Evolutionary conservation across 1,140 invertebrate species (phyloP).

Genomic region (Calephelis nemesis): DNA sequence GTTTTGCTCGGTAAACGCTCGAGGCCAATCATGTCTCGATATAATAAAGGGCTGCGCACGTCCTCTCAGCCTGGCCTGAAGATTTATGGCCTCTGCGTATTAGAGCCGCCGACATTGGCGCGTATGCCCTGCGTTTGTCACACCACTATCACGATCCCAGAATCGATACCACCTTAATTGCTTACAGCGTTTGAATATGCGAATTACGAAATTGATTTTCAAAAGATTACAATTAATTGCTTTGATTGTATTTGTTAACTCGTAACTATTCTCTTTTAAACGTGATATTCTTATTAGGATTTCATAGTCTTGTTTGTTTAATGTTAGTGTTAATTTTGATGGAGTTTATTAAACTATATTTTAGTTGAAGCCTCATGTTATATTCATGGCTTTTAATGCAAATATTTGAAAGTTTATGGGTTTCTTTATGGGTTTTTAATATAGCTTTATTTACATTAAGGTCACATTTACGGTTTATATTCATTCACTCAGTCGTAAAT

Average conservation of each 20-base stretch:
- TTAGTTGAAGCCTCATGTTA: too few species aligned
- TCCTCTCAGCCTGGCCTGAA: slow-evolving; percentile 54
- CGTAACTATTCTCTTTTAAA: background rate
- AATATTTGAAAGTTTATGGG: too few species aligned
- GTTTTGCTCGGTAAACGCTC: slow-evolving; percentile 59
- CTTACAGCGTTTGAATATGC: slow-evolving; percentile 37
- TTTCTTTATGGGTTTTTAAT: too few species aligned
- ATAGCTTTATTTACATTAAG: too few species aligned
- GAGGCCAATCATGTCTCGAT: slow-evolving; percentile 69
- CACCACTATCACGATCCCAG: slow-evolving; percentile 56
- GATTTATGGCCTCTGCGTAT: slow-evolving; percentile 56
- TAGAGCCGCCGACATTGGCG: slow-evolving; percentile 51
- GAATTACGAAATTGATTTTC: slow-evolving; percentile 17
- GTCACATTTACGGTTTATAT: too few species aligned
- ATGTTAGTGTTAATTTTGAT: background rate
- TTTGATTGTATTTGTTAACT: slow-evolving; percentile 6
- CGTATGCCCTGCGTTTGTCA: slow-evolving; percentile 56
- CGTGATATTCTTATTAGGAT: background rate
- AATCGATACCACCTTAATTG: slow-evolving; percentile 49
- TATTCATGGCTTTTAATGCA: too few species aligned
- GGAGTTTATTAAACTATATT: too few species aligned
- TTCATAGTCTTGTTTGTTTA: background rate
- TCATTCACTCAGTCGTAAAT: too few species aligned
- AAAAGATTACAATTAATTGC: slow-evolving; percentile 10
- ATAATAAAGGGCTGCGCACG: slow-evolving; percentile 70